Percentiles rank a stretch among this genome's conserved stretches.
These are phyloP conservation scores for Acrocephalus kingi DNA, from an alignment of 2,113 vertebrate species.

Conservation along the genomic window DNA sequence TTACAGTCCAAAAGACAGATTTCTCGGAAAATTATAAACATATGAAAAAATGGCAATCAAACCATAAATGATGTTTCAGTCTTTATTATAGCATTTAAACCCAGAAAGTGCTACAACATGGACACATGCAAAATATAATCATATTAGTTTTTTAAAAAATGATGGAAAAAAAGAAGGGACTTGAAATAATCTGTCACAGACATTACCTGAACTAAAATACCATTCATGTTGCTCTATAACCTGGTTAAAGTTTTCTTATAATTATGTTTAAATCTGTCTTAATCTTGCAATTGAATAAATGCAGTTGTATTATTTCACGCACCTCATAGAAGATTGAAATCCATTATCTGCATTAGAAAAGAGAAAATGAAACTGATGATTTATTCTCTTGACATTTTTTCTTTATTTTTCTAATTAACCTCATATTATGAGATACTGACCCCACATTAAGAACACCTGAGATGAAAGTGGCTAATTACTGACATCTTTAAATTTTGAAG, in stretches of 20 bases:
- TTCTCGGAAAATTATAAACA: background rate
- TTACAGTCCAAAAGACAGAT: background rate
- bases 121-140: background rate
- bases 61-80: background rate
- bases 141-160: background rate
- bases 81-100: background rate
- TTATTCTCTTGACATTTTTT: conserved; percentile 48
- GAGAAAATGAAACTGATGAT: background rate
- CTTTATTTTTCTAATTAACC: conserved; percentile 63
- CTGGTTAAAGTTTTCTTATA: background rate
- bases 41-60: conserved; percentile 9
- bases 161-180: background rate
- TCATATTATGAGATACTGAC: conserved; percentile 25
- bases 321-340: background rate
- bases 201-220: background rate
- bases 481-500: conserved; percentile 33
- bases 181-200: background rate
- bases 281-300: background rate
- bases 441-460: conserved; percentile 31
- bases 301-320: background rate
- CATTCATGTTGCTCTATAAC: background rate
- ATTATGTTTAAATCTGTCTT: background rate
- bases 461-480: conserved; percentile 31
- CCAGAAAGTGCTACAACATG: background rate
- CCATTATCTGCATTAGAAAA: background rate